Percentiles rank a stretch among this genome's conserved stretches.
Evolutionary conservation across 2,888 invertebrate genomes (phyloP).

Genomic region (Phania funesta): DNA sequence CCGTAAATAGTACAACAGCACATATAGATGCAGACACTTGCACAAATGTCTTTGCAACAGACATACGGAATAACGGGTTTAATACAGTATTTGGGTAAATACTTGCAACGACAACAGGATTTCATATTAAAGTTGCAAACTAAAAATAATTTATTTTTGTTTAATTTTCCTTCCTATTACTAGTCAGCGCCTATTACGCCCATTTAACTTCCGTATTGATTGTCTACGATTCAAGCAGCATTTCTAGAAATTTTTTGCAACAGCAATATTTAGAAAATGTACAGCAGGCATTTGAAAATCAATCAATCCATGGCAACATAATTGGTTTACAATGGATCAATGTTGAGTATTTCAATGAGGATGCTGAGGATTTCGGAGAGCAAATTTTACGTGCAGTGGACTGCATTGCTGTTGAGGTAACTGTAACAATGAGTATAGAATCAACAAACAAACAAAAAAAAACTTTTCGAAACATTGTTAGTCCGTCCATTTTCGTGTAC

Average conservation of each 20-base stretch:
- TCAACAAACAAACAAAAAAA: no score
- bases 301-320: constrained; percentile 60
- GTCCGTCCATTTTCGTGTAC: no score
- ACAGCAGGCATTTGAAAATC: constrained; percentile 70
- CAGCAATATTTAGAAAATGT: constrained; percentile 74
- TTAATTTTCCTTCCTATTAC: constrained; percentile 11
- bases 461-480: no score
- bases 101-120: constrained; percentile 4
- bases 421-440: no score
- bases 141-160: not conserved
- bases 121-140: not conserved
- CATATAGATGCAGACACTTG: not conserved
- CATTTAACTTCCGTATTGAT: constrained; percentile 75
- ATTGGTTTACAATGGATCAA: constrained; percentile 77
- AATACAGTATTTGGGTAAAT: constrained; percentile 56
- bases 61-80: constrained; percentile 24
- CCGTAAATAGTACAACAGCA: constrained; percentile 32
- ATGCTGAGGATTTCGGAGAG: constrained; percentile 66
- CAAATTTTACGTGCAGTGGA: constrained; percentile 74
- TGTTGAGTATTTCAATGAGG: constrained; percentile 69
- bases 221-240: constrained; percentile 71
- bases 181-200: constrained; percentile 75
- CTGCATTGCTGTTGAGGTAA: constrained; percentile 73
- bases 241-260: constrained; percentile 54
- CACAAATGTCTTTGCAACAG: constrained; percentile 29